Base-by-base conservation (phyloP, 92 coral and sea anemone genomes). In the Bergia puertoricense region DNA sequence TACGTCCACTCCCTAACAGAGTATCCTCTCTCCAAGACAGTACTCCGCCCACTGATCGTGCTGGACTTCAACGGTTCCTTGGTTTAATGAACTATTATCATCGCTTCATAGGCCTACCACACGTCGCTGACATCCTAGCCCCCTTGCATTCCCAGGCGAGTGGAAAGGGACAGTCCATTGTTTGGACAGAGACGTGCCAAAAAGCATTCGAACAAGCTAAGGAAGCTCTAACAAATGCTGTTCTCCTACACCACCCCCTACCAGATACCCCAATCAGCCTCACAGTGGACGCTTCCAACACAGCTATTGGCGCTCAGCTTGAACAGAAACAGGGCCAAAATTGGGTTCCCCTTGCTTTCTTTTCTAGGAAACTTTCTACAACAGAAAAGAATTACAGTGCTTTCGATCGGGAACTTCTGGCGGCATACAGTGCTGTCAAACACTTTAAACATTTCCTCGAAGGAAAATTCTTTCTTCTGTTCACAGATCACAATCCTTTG, bases 181-280 rank as follows among this genome's bases (percentile, higher is more conserved):
- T 74, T 43, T 85, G 81, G 81, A 73, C 81, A 48, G 39, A 41
- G 18, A 71, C 75, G 3, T 85, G 89, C 81, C 54, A 85, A 42
- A 67, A 50, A 38, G 89, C 81, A 30, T 85, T 85, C 41, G 67
- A 85, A 15, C 77, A 46, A 38, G 75, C 66, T 67, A 85, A 85
- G 46, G 36, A 40, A 3, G 89, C 81, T 39, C 57, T 74, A 37
- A 81, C 82, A 23, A 85, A 30, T 36, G 80, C 81, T 9, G 57
- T 79, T 30, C 62, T 85, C 46, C 57, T 85, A 79, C 79, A 67
- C 46, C 89, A 85, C 57, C 89, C 89, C 22, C 89, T 73, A n/a
- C 77, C 37, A 38, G 69, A 81, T 68, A 68, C 88, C 43, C 88
- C 88, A 85, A 85, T 79, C 81, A 85, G 80, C 50, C 72, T 85